A percentile compares a stretch with the other conserved stretches of the same genome.
Conservation (phyloP, 2,113 vertebrate species). For the Hepsetus odoe region DNA sequence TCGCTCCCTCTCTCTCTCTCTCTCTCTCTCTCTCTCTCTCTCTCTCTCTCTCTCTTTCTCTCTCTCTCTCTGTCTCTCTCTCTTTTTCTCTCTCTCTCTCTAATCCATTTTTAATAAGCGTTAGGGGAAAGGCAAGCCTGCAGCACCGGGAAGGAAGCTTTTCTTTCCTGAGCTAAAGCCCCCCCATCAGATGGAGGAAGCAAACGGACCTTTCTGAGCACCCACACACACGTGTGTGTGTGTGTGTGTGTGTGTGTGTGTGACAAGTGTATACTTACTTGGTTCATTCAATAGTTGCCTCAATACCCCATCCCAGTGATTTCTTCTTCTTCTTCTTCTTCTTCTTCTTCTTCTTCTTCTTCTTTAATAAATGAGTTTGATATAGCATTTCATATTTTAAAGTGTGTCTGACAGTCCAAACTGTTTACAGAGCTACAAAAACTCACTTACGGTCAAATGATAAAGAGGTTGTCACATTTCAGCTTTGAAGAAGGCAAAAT, state of each 20-base stretch:
- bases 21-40: conserved; percentile 1
- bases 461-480: too few species aligned
- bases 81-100: conserved; percentile 12
- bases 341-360: too few species aligned
- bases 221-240: neutral
- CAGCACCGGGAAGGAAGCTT: conserved; percentile 39
- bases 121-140: conserved; percentile 45
- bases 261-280: neutral
- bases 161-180: conserved; percentile 50
- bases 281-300: neutral
- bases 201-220: conserved; percentile 25
- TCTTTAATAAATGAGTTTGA: too few species aligned
- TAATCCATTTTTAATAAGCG: conserved; percentile 68
- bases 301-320: neutral
- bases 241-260: conserved; percentile 4
- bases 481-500: too few species aligned
- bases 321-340: too few species aligned
- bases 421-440: too few species aligned
- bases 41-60: conserved; percentile 14
- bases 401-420: too few species aligned
- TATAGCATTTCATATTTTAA: too few species aligned
- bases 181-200: conserved; percentile 34
- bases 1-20: conserved; percentile 13
- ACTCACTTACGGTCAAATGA: too few species aligned
- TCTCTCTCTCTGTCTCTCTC: neutral